A percentile compares a stretch with the other conserved stretches of the same genome.
Evolutionary conservation across 2,797 vertebrate genomes (phyloP).

Genomic region (Coccyzus lansbergi): DNA sequence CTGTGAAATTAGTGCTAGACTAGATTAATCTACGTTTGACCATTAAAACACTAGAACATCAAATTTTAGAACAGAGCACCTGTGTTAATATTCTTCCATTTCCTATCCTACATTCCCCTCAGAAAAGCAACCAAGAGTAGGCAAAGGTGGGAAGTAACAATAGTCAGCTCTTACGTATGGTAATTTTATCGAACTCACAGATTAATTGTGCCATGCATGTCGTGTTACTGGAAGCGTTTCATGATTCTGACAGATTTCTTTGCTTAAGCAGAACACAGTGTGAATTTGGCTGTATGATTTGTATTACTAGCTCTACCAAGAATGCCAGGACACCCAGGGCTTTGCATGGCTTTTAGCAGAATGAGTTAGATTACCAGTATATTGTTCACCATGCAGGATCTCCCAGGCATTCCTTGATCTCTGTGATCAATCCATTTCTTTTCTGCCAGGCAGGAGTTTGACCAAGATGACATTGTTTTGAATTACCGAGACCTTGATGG

Average conservation of each 20-base stretch:
- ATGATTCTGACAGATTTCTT: background rate
- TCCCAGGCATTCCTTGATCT: background rate
- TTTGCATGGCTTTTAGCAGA: background rate
- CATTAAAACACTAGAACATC: background rate
- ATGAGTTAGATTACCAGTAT: background rate
- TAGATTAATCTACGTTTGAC: background rate
- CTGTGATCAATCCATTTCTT: background rate
- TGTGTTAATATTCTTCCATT: background rate
- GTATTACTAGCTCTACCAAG: background rate
- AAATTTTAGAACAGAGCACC: background rate
- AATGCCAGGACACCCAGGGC: background rate
- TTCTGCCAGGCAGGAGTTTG: conserved; percentile 84
- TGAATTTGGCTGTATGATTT: background rate
- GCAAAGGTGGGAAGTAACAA: background rate
- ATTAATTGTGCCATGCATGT: background rate
- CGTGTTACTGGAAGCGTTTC: background rate
- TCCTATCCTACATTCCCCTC: background rate
- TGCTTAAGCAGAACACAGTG: background rate
- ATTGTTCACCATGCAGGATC: background rate
- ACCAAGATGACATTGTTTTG: conserved; percentile 81
- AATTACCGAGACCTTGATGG: conserved; percentile 89
- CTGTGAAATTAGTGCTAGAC: background rate
- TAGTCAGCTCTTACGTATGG: background rate
- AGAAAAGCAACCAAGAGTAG: background rate
- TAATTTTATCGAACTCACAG: background rate